Base-by-base conservation (phyloP, 2,113 vertebrate genomes). In the Clupea harengus region DNA sequence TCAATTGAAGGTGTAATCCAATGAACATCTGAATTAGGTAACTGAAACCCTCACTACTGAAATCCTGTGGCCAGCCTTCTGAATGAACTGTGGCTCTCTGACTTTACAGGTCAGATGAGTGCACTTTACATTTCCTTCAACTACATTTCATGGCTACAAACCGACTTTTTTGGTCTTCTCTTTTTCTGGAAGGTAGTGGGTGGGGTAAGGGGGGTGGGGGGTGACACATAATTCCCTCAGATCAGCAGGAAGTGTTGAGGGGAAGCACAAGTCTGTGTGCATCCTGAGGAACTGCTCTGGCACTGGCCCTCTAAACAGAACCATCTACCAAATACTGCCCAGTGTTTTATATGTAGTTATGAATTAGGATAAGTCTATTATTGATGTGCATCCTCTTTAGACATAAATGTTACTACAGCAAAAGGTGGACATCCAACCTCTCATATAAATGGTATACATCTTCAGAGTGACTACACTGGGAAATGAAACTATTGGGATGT, bases 1-100 rank as follows among this genome's bases (percentile, higher is more conserved):
- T 52, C n/a, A 83, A 75, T 44, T 18, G 44, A 83, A 83, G 75
- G 15, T 47, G 49, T 84, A 82, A 89, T 84, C 72, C 75, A n/a
- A 44, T 87, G 39, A 85, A 44, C 60, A 46, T 18, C 47, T 54
- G 54, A 85, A 85, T 84, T 7, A 45, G 64, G 18, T 54, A 54
- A 85, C 13, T 45, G 17, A 81, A 57, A 81, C 72, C 32, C 72
- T 32, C 10, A 78, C 32, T 78, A 17, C 72, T 32, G 67, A 32
- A 2, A 28, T 32, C 25, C 67, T 54, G 28, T 75, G 13, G 72
- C 72, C 32, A 78, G 72, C 32, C 72, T 39, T 78, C 72, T 78
- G 72, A 78, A 78, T 78, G 72, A 78, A 18, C 64, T 9, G 25
- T 13, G 64, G 7, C 64, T 32, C 25, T 72, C 25, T 9, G 64